A percentile compares a stretch with the other conserved stretches of the same genome.
phyloP scores from a whole-genome alignment of 2,113 vertebrate genomes.

The Pangasianodon hypophthalmus region DNA sequence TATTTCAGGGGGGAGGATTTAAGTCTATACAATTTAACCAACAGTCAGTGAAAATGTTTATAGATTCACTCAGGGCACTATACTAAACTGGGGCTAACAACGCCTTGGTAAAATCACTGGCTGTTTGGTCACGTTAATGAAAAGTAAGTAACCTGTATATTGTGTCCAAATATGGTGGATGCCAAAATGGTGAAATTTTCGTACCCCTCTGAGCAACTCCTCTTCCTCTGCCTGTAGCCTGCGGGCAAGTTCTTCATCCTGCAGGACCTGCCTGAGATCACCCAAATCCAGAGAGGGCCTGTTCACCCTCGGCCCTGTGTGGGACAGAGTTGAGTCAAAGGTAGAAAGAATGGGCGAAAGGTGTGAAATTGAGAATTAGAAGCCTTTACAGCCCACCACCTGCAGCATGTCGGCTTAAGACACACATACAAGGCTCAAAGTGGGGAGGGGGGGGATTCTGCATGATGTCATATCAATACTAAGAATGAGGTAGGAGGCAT shows the following conservation, averaged over 20 bases:
- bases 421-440: background rate
- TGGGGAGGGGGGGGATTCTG: slow-evolving; percentile 9
- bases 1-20: too few relatives aligned
- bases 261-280: slow-evolving; percentile 69
- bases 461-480: slow-evolving; percentile 1
- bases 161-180: too few relatives aligned
- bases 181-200: background rate
- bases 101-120: background rate
- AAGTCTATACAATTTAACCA: too few relatives aligned
- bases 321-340: slow-evolving; percentile 14
- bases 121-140: background rate
- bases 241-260: slow-evolving; percentile 72
- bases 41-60: background rate
- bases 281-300: slow-evolving; percentile 60
- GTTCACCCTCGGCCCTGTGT: slow-evolving; percentile 8
- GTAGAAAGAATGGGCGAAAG: background rate
- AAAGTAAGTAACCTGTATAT: background rate
- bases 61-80: background rate
- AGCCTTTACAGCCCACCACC: slow-evolving; percentile 21
- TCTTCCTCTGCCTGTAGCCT: slow-evolving; percentile 72
- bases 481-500: background rate
- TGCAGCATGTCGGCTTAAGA: background rate
- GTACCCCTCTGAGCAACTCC: slow-evolving; percentile 57
- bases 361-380: background rate
- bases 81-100: background rate